These are phyloP conservation scores for Chlorospingus flavigularis DNA, from an alignment of 2,797 vertebrate genomes.

Conservation along the genomic window DNA sequence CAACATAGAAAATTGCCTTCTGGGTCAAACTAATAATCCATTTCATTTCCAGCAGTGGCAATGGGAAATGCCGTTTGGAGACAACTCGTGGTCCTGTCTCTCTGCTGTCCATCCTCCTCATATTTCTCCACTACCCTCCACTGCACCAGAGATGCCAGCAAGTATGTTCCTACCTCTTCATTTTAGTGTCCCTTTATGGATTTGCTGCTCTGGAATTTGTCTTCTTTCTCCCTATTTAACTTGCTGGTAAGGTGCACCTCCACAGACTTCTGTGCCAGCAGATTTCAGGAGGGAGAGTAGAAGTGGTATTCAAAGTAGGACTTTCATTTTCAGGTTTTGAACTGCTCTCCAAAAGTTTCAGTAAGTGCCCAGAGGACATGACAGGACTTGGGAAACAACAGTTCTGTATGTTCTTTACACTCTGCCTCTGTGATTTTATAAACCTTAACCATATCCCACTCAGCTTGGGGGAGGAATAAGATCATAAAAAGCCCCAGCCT, in stretches of 20 bases:
- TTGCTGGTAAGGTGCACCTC: not conserved
- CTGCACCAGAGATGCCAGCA: accelerated
- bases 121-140: not conserved
- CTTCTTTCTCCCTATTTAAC: not conserved
- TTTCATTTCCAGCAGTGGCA: not conserved
- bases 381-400: not conserved
- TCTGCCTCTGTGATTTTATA: not conserved
- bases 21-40: not conserved
- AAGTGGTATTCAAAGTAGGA: not conserved
- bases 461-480: not conserved
- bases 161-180: not conserved
- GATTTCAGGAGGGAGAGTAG: not conserved
- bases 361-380: not conserved
- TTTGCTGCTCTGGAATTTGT: not conserved
- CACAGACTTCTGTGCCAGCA: not conserved
- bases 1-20: not conserved
- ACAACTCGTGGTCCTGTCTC: not conserved
- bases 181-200: not conserved
- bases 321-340: not conserved
- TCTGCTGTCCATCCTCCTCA: not conserved
- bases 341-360: not conserved
- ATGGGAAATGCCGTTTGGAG: not conserved
- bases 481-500: not conserved
- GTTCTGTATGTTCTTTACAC: not conserved
- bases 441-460: not conserved